Conservation (phyloP, 2,113 vertebrate genomes). For the Lepisosteus oculatus region DNA sequence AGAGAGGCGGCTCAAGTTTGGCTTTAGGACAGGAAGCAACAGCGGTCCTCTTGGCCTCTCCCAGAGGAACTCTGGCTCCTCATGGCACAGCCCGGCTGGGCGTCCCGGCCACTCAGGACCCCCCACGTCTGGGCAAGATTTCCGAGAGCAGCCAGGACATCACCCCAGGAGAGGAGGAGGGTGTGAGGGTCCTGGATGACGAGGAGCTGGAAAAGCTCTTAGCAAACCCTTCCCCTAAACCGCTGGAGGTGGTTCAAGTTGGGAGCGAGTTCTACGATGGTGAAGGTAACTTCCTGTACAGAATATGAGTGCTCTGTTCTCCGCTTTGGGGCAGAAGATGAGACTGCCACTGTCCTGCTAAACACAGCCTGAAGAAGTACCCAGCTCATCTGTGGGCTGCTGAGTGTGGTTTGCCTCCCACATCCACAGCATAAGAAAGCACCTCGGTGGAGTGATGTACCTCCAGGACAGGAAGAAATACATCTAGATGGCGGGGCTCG, state of each 20-base stretch:
- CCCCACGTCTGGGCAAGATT: neutral
- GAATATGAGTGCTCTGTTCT: slow-evolving; percentile 53
- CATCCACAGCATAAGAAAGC: neutral
- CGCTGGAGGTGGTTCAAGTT: slow-evolving; percentile 50
- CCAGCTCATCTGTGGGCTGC: neutral
- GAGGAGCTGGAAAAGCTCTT: slow-evolving; percentile 45
- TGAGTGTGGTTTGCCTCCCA: neutral
- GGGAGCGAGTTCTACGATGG: slow-evolving; percentile 73
- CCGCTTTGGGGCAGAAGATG: too few relatives aligned
- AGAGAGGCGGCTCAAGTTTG: slow-evolving; percentile 4
- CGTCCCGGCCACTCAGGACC: neutral
- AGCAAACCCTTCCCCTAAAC: slow-evolving; percentile 13
- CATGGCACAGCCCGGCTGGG: neutral
- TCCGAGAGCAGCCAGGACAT: neutral
- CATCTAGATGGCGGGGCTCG: too few relatives aligned
- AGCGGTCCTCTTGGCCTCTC: neutral
- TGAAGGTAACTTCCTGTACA: slow-evolving; percentile 75
- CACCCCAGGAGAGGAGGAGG: slow-evolving; percentile 10
- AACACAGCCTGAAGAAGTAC: neutral
- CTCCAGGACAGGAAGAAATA: neutral
- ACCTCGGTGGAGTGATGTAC: neutral
- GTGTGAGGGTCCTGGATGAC: slow-evolving; percentile 33
- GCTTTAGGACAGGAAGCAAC: slow-evolving; percentile 8
- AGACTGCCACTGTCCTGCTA: neutral
- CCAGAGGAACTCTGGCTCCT: neutral